Conservation (phyloP, 2,113 vertebrate genomes). For the Hippolais icterina region DNA sequence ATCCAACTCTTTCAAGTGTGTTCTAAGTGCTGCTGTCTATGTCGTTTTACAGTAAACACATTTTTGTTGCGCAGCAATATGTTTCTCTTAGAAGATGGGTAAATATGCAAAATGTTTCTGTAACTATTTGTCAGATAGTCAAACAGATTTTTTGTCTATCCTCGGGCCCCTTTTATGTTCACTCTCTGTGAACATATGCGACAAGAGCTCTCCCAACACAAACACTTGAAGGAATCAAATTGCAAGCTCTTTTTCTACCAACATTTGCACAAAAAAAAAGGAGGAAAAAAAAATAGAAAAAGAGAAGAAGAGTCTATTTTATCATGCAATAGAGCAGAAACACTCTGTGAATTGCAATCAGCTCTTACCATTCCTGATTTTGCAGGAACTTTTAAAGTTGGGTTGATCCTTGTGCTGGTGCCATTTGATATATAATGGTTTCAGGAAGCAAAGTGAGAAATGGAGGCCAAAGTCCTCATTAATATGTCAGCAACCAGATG, state of each 20-base stretch:
- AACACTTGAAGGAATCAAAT: constrained; percentile 57
- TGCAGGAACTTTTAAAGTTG: neutral
- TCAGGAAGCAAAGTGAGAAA: neutral
- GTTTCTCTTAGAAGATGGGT: constrained; percentile 62
- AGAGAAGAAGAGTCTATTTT: neutral
- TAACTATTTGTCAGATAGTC: constrained; percentile 65
- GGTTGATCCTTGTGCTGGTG: neutral
- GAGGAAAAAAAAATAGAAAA: neutral
- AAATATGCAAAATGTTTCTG: constrained; percentile 66
- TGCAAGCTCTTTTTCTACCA: constrained; percentile 25
- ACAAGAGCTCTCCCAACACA: constrained; percentile 58
- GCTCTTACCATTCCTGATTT: neutral
- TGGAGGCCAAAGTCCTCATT: neutral
- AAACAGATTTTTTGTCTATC: constrained; percentile 68
- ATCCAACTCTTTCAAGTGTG: constrained; percentile 48
- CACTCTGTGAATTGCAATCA: neutral
- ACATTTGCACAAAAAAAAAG: neutral
- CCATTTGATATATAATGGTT: neutral
- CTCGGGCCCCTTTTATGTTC: constrained; percentile 61
- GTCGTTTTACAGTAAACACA: constrained; percentile 55
- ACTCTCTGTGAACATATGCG: constrained; percentile 50
- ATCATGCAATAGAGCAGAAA: neutral
- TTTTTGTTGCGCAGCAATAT: constrained; percentile 57
- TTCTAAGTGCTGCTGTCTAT: constrained; percentile 32
- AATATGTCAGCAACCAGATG: neutral